Conservation (phyloP, 2,888 invertebrate species). For the Actias luna region DNA sequence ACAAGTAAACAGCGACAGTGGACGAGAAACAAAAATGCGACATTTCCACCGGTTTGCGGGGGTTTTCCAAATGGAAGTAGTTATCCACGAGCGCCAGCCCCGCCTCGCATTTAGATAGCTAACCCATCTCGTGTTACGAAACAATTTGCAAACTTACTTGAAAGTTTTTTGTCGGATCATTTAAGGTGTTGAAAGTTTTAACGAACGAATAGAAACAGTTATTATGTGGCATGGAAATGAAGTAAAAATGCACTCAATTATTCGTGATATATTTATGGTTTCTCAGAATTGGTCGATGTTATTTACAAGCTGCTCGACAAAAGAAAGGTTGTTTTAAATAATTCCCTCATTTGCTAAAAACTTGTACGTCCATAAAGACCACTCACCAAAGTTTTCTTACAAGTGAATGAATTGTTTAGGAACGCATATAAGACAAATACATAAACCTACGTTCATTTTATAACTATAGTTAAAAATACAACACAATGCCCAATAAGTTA, state of each 20-base stretch:
- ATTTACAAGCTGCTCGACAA: background rate
- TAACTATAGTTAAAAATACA: too few species aligned
- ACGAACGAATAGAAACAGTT: background rate
- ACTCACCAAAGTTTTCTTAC: too few species aligned
- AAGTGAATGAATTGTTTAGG: too few species aligned
- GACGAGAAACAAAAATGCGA: constrained; percentile 18
- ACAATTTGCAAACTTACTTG: constrained; percentile 15
- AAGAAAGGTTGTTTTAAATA: too few species aligned
- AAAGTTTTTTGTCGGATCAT: constrained; percentile 8
- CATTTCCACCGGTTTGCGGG: constrained; percentile 18
- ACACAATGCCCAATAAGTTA: too few species aligned
- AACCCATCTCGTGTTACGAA: constrained; percentile 15
- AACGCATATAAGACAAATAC: too few species aligned
- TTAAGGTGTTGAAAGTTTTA: constrained; percentile 7
- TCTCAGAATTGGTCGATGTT: background rate
- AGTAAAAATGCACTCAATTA: background rate
- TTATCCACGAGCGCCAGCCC: constrained; percentile 24
- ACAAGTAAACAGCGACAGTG: constrained; percentile 27
- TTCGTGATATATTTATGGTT: background rate
- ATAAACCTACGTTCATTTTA: too few species aligned
- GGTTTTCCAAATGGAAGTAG: constrained; percentile 37
- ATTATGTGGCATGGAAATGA: background rate
- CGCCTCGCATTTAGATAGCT: constrained; percentile 15
- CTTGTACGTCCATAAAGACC: too few species aligned
- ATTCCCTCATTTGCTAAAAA: too few species aligned